Percentiles rank a stretch among this genome's conserved stretches.
Conservation (phyloP, 2,797 vertebrate species). For the Helarctos malayanus region DNA sequence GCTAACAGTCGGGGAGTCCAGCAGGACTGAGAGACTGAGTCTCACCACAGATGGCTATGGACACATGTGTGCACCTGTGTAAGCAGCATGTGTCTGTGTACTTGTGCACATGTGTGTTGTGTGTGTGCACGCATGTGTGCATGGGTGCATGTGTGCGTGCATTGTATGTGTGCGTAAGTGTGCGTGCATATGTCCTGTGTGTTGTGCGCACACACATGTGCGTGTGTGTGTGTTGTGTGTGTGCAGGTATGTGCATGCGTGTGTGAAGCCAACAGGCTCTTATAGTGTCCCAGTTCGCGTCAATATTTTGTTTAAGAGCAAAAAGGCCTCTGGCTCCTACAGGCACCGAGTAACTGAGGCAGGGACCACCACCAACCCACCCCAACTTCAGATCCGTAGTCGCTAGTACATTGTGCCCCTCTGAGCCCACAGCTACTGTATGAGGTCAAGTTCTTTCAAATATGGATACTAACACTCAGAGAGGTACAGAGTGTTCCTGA, state of each 20-base stretch:
- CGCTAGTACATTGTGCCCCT: accelerated
- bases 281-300: background rate
- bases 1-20: background rate
- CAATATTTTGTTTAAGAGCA: background rate
- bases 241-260: accelerated
- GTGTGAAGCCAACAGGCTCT: too few species aligned
- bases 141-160: background rate
- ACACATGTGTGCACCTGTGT: background rate
- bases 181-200: background rate
- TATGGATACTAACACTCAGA: background rate
- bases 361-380: too few species aligned
- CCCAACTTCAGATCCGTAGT: background rate
- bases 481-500: too few species aligned
- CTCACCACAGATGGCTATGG: background rate
- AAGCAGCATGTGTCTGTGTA: too few species aligned
- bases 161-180: background rate
- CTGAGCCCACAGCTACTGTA: background rate
- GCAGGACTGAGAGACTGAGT: background rate
- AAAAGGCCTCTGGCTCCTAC: background rate
- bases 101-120: background rate
- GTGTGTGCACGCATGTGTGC: background rate
- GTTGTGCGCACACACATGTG: too few species aligned
- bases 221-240: too few species aligned
- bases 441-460: background rate
- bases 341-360: background rate